Base-by-base conservation (phyloP, 2,888 invertebrate species). In the Cheilosia vulpina region DNA sequence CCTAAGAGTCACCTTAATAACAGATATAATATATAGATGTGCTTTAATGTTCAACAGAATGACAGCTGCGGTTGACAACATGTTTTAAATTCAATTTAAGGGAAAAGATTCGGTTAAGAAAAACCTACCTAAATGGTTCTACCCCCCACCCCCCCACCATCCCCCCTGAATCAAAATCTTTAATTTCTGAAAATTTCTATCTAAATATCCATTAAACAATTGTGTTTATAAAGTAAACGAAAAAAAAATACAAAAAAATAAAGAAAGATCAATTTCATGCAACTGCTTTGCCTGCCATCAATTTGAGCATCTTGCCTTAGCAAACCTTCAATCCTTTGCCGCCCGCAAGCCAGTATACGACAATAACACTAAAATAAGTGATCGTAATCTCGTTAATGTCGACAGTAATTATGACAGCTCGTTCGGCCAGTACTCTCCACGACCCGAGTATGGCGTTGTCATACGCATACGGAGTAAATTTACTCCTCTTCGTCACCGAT, bases 371-470 rank as follows among this genome's bases (percentile, higher is more conserved):
- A 34, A 55, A 55, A 55, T 34, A 55, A 69, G 45, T 62, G 60
- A 68, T 77, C 60, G 43, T 57, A 55, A 77, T 77, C 68, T 69
- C 45, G 24, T 77, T 77, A 62, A 62, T 69, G 69, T 68, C 77
- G 69, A 77, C 77, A 77, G 60, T 62, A 77, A 63, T 77, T 69
- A 68, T 77, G 69, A 77, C 77, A 69, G 77, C 11, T 38, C 38
- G 60, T 62, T 62, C 41, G 68, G 52, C 17, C 68, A 77, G 52
- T 55, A 17, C 17, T 34, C 43, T 2, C 17, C 17, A 17, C 17
- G 34, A 52, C 2, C 31, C 9, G 27, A 19, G 50, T 50, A 41
- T 15, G 9, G n/a, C 13, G 76, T 58, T 66, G 55, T 55, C 53
- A 55, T 45, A 69, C 68, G 77, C 77, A 77, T 69, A 68, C 68